These are phyloP conservation scores for Thecocarcelia acutangulata DNA, from an alignment of 2,888 invertebrate genomes.

Conservation along the genomic window DNA sequence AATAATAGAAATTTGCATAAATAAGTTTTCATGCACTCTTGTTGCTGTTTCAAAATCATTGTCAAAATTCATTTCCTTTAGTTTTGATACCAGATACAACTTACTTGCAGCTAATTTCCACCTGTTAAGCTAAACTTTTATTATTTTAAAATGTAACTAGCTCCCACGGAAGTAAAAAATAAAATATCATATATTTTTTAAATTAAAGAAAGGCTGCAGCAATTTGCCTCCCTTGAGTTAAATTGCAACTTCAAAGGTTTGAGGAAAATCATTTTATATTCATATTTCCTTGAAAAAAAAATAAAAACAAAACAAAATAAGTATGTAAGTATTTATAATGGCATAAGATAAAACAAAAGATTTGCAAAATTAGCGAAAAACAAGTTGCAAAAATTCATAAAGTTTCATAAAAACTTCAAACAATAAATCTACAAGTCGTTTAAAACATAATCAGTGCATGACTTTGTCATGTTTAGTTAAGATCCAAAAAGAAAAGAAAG, in stretches of 20 bases:
- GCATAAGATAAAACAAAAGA: constrained; percentile 11
- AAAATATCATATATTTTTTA: constrained; percentile 22
- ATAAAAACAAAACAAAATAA: background rate
- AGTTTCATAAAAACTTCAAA: constrained; percentile 31
- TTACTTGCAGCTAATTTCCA: background rate
- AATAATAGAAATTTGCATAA: no score
- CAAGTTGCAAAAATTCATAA: constrained; percentile 6
- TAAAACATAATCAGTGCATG: constrained; percentile 67
- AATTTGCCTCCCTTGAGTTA: constrained; percentile 29
- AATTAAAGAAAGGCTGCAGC: constrained; percentile 1
- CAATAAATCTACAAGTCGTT: constrained; percentile 43
- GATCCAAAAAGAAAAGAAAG: background rate
- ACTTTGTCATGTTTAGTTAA: constrained; percentile 55
- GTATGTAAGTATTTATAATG: background rate
- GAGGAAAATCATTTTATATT: background rate
- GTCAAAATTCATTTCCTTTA: no score
- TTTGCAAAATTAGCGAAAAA: constrained; percentile 45
- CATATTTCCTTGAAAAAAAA: constrained; percentile 3
- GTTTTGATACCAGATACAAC: no score
- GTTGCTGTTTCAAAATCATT: no score
- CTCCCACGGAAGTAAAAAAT: constrained; percentile 39
- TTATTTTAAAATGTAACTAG: background rate
- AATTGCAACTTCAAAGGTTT: constrained; percentile 12
- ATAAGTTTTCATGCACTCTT: no score
- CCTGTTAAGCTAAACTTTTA: background rate